Conservation (phyloP, 2,113 vertebrate genomes). For the Phrynocephalus versicolor region DNA sequence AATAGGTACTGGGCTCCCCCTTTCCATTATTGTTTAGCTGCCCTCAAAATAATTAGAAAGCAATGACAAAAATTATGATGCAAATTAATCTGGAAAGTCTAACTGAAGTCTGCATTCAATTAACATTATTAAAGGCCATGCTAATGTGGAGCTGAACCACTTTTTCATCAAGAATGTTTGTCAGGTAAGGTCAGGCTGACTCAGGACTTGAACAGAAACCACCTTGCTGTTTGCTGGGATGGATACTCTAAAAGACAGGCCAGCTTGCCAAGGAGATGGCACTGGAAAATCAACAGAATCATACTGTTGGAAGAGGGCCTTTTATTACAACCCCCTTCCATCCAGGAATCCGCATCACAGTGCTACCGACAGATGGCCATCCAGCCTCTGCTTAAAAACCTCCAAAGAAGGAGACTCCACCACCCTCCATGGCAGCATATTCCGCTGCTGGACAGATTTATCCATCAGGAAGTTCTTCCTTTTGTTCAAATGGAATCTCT, state of each 20-base stretch:
- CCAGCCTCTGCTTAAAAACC: too few species aligned
- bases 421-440: too few species aligned
- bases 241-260: not conserved
- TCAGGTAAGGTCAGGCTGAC: not conserved
- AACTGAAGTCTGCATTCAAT: not conserved
- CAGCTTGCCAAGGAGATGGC: not conserved
- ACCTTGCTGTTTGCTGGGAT: not conserved
- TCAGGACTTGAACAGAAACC: not conserved
- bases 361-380: too few species aligned
- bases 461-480: too few species aligned
- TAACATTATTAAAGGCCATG: not conserved
- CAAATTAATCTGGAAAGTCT: not conserved
- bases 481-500: too few species aligned
- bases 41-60: not conserved
- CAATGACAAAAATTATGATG: not conserved
- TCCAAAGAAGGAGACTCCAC: too few species aligned
- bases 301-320: not conserved
- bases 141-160: not conserved
- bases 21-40: too few species aligned
- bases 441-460: too few species aligned
- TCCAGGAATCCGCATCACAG: too few species aligned
- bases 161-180: not conserved
- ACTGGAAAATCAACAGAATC: not conserved
- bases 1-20: not conserved
- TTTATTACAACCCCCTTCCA: too few species aligned